phyloP scores from a whole-genome alignment of 2,888 invertebrate genomes.

The Drosophila neutralis region DNA sequence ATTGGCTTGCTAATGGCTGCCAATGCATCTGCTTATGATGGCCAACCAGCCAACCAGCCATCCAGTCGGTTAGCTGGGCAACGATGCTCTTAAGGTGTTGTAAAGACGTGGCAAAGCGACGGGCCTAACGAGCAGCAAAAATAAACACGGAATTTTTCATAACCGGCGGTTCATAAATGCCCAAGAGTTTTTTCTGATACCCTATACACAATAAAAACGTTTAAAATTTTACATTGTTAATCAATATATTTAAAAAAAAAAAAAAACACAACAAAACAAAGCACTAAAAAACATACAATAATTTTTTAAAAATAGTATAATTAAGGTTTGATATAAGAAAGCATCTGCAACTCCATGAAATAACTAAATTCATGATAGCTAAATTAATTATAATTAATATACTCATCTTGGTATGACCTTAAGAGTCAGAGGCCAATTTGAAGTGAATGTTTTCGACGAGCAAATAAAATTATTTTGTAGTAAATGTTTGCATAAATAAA shows the following conservation, averaged over 20 bases:
- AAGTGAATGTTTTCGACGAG: not conserved
- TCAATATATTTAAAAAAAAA: not conserved
- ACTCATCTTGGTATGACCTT: not conserved
- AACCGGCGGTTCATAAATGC: slow-evolving; percentile 63
- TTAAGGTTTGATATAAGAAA: not conserved
- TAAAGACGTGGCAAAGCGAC: slow-evolving; percentile 67
- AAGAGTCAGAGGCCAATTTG: not conserved
- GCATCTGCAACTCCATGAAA: not conserved
- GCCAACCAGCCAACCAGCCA: slow-evolving; percentile 13
- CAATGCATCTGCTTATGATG: slow-evolving; percentile 64
- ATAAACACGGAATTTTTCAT: slow-evolving; percentile 67
- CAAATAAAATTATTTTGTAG: too few relatives aligned
- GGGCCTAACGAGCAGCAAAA: slow-evolving; percentile 65
- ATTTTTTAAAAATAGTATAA: not conserved
- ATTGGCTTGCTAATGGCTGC: slow-evolving; percentile 78
- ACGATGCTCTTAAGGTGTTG: slow-evolving; percentile 70
- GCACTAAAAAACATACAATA: not conserved
- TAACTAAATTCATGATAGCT: not conserved
- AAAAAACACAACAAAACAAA: too few relatives aligned
- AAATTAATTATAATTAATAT: not conserved
- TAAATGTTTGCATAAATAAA: not conserved
- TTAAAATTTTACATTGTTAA: too few relatives aligned
- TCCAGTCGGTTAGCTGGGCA: not conserved
- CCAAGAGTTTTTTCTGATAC: slow-evolving; percentile 7
- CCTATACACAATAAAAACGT: not conserved